These are phyloP conservation scores for Spatulosminthurus flaviceps DNA, from an alignment of 2,888 invertebrate species.

Conservation along the genomic window DNA sequence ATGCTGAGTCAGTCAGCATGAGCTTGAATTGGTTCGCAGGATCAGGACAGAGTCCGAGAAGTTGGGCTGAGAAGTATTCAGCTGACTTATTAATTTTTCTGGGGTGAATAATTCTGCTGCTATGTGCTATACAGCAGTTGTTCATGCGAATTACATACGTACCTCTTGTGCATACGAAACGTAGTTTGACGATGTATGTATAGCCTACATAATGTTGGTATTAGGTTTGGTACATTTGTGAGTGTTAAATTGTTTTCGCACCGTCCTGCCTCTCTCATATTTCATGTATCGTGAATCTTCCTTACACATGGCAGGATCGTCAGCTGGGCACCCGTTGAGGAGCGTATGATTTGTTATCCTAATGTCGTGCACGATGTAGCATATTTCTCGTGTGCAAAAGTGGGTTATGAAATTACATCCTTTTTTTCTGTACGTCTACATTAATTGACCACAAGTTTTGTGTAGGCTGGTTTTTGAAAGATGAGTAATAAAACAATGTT, in stretches of 20 bases:
- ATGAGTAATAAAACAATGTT: background rate
- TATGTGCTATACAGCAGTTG: background rate
- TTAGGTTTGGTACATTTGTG: too few relatives aligned
- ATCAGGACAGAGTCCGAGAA: slow-evolving; percentile 19
- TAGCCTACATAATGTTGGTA: too few relatives aligned
- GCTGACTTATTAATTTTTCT: slow-evolving; percentile 14
- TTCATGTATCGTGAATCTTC: too few relatives aligned
- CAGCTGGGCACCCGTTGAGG: too few relatives aligned
- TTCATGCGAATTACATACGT: background rate
- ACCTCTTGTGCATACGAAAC: background rate
- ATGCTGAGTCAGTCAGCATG: slow-evolving; percentile 44
- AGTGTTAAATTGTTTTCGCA: too few relatives aligned
- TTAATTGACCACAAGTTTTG: background rate
- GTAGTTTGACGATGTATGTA: background rate
- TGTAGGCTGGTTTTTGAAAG: background rate
- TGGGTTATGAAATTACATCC: background rate
- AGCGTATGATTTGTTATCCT: background rate
- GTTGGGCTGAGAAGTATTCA: background rate
- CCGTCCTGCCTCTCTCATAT: too few relatives aligned
- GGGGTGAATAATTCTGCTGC: background rate
- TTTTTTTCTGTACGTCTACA: background rate
- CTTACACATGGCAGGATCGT: too few relatives aligned
- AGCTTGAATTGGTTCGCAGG: slow-evolving; percentile 29
- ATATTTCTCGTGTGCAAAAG: background rate
- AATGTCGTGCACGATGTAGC: background rate